Evolutionary conservation across 2,113 vertebrate genomes (phyloP), one percentile per base, ranked within the genome.

Genomic region (Sturnus vulgaris): DNA sequence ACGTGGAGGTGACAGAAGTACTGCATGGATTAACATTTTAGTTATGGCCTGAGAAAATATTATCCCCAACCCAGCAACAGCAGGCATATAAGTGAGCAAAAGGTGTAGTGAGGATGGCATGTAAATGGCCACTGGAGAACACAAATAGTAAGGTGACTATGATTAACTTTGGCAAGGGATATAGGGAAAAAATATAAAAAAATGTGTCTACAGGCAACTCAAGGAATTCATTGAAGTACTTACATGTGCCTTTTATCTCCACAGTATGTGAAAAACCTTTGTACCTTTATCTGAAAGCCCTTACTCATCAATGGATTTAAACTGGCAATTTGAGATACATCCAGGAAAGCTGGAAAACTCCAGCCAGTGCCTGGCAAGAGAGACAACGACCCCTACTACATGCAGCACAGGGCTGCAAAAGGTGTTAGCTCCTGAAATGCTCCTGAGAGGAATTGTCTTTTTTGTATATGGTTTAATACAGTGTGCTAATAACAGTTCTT

Each of bases 1-100:
- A 93, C 25, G 16, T 86, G 72, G 85, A 95, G 92, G 90, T 92
- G 95, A 92, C 93, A 94, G 82, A 86, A 96, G 92, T 86, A 82
- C 88, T 82, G 42, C 39, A 75, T 7, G 82, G 82, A 97, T 96
- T 96, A 96, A 70, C 53, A 59, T 84, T 96, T 92, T 78, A 72
- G 31, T 56, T 79, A 72, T 42, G 71, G 88, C 88, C 63, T 75
- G 52, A 97, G 80, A 91, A 94, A 94, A 89, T 81, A 66, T 84
- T 92, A 96, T 88, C 79, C 91, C 77, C 56, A 76, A 56, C 18
- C 22, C 59, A 88, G 77, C 59, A 88, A 40, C 37, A 88, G 84
- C 65, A 81, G 76, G 37, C 71, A 82, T 60, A 30, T 53, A 70
- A 81, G 60, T 52, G 95, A 84, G 72, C 76, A 86, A 93, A 83